Conservation (phyloP, 2,888 invertebrate species). For the Lasioglossum vierecki region DNA sequence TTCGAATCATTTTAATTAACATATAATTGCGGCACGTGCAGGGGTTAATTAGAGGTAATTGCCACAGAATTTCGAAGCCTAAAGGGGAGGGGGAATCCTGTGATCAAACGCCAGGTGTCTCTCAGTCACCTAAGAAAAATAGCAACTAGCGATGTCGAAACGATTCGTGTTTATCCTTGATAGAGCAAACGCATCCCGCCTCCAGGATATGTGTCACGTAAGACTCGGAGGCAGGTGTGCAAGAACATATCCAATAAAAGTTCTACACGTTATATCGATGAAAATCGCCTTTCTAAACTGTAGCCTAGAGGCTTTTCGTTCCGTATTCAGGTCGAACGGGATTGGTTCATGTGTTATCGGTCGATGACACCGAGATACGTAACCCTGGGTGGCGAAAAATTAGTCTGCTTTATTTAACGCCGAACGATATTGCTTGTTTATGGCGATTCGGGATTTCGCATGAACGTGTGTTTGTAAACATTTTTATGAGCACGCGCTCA, state of each 20-base stretch:
- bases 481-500: neutral
- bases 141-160: conserved; percentile 45
- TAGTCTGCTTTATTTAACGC: neutral
- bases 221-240: conserved; percentile 57
- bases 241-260: conserved; percentile 41
- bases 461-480: neutral
- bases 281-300: conserved; percentile 65
- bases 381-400: conserved; percentile 31
- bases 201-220: conserved; percentile 54
- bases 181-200: conserved; percentile 63
- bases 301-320: conserved; percentile 46
- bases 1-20: neutral
- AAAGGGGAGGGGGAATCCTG: neutral
- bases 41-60: neutral
- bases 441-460: neutral
- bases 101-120: neutral
- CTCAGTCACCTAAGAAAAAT: conserved; percentile 21
- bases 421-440: conserved; percentile 6
- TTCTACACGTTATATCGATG: conserved; percentile 44
- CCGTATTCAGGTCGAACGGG: conserved; percentile 45
- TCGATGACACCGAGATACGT: conserved; percentile 44
- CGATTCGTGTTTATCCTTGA: conserved; percentile 54
- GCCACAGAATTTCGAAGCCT: neutral
- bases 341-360: conserved; percentile 52
- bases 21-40: neutral